Base-by-base conservation (phyloP, 2,797 vertebrate species). In the Halcyon smyrnensis region DNA sequence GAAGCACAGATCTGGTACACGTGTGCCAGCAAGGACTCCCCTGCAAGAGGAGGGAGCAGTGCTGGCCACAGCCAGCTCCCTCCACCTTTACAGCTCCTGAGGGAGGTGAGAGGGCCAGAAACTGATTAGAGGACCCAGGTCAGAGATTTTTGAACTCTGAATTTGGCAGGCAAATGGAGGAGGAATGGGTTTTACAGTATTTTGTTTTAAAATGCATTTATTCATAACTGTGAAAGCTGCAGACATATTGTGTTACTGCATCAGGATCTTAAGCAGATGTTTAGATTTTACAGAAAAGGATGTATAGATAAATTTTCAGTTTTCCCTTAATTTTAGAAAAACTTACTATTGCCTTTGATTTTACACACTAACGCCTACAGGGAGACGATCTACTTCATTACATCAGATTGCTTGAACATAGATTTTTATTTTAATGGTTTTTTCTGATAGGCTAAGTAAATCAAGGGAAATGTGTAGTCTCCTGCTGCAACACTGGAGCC, bases 181-280 rank as follows among this genome's bases (percentile, higher is more conserved):
- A 84, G 56, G 73, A 95, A 77, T 80, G 65, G 81, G 28, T 85
- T 84, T 87, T 94, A 85, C 64, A 75, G 77, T 75, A 37, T 75
- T 84, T 83, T 90, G 73, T 94, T 96, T 95, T 96, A 93, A 90
- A 91, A 95, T 89, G 70, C 63, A 92, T 88, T 87, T 95, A 94
- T 93, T 95, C 75, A 20, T 80, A 75, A 41, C 86, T 89, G 4
- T 2, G 27, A 93, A 95, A 71, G 84, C 60, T 95, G 87, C 78
- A 96, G 88, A 91, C 88, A 65, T 91, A 93, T 67, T 94, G 74
- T 89, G 84, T 94, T 96, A 87, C 83, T 82, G 63, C 54, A 64
- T 65, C 60, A 67, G 84, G 54, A 89, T 92, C 76, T 90, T 90
- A 89, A 96, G 89, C 94, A 96, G 89, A 96, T 94, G 87, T 89